phyloP scores from a whole-genome alignment of 1,140 invertebrate species.

The Bombus difficillimus region DNA sequence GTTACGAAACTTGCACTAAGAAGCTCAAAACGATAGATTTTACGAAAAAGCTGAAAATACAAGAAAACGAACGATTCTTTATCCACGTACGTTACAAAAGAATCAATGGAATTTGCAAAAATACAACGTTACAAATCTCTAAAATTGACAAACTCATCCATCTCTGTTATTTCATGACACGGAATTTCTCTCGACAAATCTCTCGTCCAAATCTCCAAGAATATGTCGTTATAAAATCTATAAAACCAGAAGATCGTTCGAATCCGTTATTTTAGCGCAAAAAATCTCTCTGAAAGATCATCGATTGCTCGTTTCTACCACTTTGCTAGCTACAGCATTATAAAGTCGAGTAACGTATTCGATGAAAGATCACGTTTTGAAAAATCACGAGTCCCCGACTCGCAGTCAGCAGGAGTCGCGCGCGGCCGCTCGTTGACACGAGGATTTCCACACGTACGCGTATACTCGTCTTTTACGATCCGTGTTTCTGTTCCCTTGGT shows the following conservation, averaged over 20 bases:
- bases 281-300: neutral
- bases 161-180: neutral
- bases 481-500: slow-evolving; percentile 29
- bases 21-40: no score
- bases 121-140: no score
- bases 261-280: neutral
- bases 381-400: neutral
- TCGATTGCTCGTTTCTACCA: neutral
- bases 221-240: neutral
- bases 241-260: neutral
- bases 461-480: slow-evolving; percentile 32
- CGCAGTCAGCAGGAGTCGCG: neutral
- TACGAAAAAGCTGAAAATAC: no score
- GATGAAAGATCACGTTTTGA: neutral
- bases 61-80: neutral
- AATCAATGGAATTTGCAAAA: neutral
- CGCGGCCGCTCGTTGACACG: neutral
- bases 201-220: neutral
- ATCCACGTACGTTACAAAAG: neutral
- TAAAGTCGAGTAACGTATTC: no score
- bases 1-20: neutral
- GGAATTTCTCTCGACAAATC: neutral
- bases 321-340: neutral
- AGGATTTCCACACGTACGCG: neutral
- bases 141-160: no score